Conservation (phyloP, 37 sponge, comb jelly and placozoan genomes). For the Agelas oroides region DNA sequence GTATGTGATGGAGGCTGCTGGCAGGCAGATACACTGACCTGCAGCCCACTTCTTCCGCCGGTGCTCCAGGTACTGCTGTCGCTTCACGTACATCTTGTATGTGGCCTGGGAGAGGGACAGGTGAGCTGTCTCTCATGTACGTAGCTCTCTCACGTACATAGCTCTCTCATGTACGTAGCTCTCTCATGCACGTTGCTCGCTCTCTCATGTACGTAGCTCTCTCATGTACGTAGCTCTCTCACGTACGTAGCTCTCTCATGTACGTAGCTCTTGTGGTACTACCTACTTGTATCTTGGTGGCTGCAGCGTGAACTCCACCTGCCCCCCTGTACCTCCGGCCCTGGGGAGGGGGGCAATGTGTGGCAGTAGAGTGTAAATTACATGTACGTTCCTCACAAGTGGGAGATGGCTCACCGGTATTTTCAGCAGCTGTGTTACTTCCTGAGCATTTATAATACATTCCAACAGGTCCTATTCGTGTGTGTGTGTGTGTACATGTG, state of each 20-base stretch:
- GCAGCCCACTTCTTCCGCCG: slow-evolving; percentile 81
- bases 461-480: background rate
- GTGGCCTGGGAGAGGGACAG: slow-evolving; percentile 50
- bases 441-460: slow-evolving; percentile 7
- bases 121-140: too few species aligned
- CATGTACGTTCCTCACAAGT: too few species aligned
- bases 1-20: too few species aligned
- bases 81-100: slow-evolving; percentile 78
- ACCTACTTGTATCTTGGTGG: slow-evolving; percentile 66
- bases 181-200: too few species aligned
- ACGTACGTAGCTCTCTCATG: too few species aligned
- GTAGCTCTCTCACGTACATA: slow-evolving; percentile 16
- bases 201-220: too few species aligned
- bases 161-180: background rate
- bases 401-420: slow-evolving; percentile 34
- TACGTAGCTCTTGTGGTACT: too few species aligned
- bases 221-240: background rate
- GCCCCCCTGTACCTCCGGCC: slow-evolving; percentile 79
- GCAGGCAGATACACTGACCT: slow-evolving; percentile 4
- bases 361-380: background rate
- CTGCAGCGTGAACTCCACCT: slow-evolving; percentile 68
- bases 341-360: slow-evolving; percentile 21
- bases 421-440: slow-evolving; percentile 19
- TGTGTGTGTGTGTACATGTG: slow-evolving; percentile 26
- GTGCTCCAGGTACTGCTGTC: slow-evolving; percentile 64